A percentile compares a stretch with the other conserved stretches of the same genome.
Conservation (phyloP, 2,113 vertebrate genomes). For the Protobothrops mucrosquamatus region DNA sequence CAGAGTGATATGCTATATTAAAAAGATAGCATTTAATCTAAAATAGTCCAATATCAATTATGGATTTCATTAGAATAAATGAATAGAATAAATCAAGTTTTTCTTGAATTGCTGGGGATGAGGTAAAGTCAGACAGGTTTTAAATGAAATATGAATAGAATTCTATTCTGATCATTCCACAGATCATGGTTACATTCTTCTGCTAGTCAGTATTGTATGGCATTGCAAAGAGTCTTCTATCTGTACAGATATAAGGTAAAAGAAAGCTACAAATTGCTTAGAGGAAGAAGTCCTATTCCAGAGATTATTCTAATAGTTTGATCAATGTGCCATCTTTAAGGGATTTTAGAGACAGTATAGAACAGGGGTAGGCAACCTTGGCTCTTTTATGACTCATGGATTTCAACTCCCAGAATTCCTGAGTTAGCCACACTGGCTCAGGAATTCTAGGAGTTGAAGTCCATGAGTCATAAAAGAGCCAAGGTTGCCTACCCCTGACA, state of each 20-base stretch:
- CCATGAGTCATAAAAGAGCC: too few relatives aligned
- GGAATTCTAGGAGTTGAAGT: too few relatives aligned
- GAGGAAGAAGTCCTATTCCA: constrained; percentile 26
- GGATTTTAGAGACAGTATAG: constrained; percentile 27
- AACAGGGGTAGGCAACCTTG: too few relatives aligned
- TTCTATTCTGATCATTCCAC: constrained; percentile 50
- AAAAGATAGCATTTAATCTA: constrained; percentile 3
- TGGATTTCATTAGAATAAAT: constrained; percentile 35
- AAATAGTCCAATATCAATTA: constrained; percentile 27
- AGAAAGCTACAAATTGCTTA: constrained; percentile 50
- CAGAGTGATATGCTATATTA: background rate
- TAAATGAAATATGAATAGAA: constrained; percentile 39
- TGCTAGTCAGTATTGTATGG: constrained; percentile 42
- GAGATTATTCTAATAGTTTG: constrained; percentile 51
- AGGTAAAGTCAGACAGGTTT: constrained; percentile 21
- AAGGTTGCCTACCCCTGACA: background rate
- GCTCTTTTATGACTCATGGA: too few relatives aligned
- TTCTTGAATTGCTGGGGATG: background rate
- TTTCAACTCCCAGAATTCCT: too few relatives aligned
- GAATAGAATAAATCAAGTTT: constrained; percentile 20
- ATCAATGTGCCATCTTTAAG: constrained; percentile 44
- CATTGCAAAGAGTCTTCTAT: constrained; percentile 44
- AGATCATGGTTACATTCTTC: constrained; percentile 49
- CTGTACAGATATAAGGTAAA: constrained; percentile 48
- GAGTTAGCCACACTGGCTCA: too few relatives aligned